These are phyloP conservation scores for Oscheius myriophilus DNA, from an alignment of 2,888 invertebrate species.

Conservation along the genomic window DNA sequence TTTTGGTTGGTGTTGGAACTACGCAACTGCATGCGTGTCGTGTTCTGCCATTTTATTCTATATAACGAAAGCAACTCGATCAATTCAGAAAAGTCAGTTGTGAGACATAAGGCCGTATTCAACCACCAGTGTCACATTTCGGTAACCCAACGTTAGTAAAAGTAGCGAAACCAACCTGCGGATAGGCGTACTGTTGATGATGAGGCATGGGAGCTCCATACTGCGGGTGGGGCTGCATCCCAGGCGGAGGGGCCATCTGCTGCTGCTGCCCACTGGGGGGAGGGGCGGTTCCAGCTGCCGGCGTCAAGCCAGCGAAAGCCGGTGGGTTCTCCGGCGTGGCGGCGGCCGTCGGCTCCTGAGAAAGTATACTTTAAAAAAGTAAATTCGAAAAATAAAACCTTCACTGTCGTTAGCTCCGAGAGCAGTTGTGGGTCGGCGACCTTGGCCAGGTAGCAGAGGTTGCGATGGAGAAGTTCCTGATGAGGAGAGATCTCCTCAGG, in stretches of 20 bases:
- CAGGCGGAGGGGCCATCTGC: conserved; percentile 9
- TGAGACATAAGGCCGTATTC: too few relatives aligned
- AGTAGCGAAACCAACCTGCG: neutral
- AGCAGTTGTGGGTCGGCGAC: conserved; percentile 80
- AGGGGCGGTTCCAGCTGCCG: neutral
- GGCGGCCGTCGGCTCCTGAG: neutral
- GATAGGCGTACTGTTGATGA: conserved; percentile 10
- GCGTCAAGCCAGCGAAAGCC: neutral
- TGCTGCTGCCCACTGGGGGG: conserved; percentile 6
- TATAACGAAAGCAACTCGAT: too few relatives aligned
- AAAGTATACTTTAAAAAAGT: neutral
- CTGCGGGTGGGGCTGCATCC: conserved; percentile 2
- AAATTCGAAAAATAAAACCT: too few relatives aligned
- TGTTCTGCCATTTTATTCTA: too few relatives aligned
- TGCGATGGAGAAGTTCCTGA: conserved; percentile 91
- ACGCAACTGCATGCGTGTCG: too few relatives aligned
- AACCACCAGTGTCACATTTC: too few relatives aligned
- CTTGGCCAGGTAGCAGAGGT: conserved; percentile 92
- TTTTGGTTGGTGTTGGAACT: too few relatives aligned
- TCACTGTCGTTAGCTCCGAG: conserved; percentile 38
- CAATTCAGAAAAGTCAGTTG: too few relatives aligned
- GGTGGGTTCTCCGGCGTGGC: conserved; percentile 17
- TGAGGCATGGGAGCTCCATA: conserved; percentile 3
- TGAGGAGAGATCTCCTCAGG: conserved; percentile 74
- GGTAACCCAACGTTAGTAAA: too few relatives aligned